Evolutionary conservation across 1,140 invertebrate species (phyloP), one percentile per base, ranked within the genome.

Genomic region (Babylonia areolata): DNA sequence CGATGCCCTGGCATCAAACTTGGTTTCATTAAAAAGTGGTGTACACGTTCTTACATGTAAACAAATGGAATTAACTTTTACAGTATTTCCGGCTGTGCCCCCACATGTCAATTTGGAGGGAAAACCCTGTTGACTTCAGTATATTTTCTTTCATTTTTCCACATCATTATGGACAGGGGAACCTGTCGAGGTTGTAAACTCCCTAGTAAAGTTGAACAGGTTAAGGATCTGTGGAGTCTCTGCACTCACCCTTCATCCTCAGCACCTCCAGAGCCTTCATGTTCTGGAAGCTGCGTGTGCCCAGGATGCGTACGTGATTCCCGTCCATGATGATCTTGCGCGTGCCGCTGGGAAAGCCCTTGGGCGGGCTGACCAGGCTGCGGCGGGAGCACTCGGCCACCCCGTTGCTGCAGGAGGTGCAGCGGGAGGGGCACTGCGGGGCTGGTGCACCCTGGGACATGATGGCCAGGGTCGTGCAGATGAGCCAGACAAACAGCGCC

Each of bases 291-390:
- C 84, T 86, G 31, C 75, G 81, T 37, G 69, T 33, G 23, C 81
- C 84, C 1, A 94, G 78, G 15, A 88, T 87, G n/a, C 87, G 81
- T 3, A 93, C 78, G 33, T 89, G 88, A 85, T 93, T 93, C n/a
- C 88, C 81, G 23, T 90, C 86, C 2, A 94, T 77, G 77, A 92
- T 90, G 31, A 93, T 85, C 54, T 81, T 84, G 33, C 73, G 75
- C 1, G 87, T 88, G 15, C 87, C 86, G 31, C 42, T 33, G 12
- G 91, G 90, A 51, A 91, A 89, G 28, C 83, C 79, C 83, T 83
- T 84, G n/a, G 92, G 92, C n/a, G 92, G 85, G 28, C 88, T 81
- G 28, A 84, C 81, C 17, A 93, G 87, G 23, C 87, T 89, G 6
- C 40, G 64, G 28, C 86, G 84, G 6, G 85, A 86, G 80, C 92